Percentiles rank a stretch among this genome's conserved stretches.
These are phyloP conservation scores for Melanostoma mellinum DNA, from an alignment of 2,888 invertebrate genomes.

Conservation along the genomic window DNA sequence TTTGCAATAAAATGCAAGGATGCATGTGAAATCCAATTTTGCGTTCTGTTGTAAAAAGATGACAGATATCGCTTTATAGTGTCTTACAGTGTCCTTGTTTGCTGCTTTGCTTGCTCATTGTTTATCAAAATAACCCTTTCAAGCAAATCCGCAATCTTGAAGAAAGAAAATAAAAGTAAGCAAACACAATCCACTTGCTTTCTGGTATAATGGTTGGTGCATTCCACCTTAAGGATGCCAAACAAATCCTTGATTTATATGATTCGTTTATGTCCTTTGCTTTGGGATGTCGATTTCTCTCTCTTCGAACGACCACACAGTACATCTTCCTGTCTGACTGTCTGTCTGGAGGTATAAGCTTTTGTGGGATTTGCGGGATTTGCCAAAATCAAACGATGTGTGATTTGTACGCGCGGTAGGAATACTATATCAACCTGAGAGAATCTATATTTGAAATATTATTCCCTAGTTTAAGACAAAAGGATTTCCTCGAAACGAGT, in stretches of 20 bases:
- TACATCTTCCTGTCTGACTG: constrained; percentile 65
- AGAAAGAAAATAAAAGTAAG: background rate
- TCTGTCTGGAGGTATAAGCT: constrained; percentile 62
- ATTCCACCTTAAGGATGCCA: constrained; percentile 58
- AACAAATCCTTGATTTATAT: constrained; percentile 73
- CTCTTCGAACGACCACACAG: constrained; percentile 38
- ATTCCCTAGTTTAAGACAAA: constrained; percentile 63
- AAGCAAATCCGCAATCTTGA: constrained; percentile 24
- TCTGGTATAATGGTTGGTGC: constrained; percentile 50
- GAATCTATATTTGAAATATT: constrained; percentile 72
- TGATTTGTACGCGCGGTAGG: constrained; percentile 67
- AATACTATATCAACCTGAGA: constrained; percentile 44
- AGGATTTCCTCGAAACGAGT: constrained; percentile 51
- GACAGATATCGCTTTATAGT: constrained; percentile 57
- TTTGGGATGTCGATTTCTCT: constrained; percentile 29
- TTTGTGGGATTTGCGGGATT: constrained; percentile 66
- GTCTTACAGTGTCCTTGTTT: constrained; percentile 31
- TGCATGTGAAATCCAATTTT: constrained; percentile 66
- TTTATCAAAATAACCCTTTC: constrained; percentile 63
- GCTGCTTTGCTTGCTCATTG: constrained; percentile 28
- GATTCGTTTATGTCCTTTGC: constrained; percentile 63
- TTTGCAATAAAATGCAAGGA: constrained; percentile 67
- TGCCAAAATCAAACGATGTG: constrained; percentile 72
- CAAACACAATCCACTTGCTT: constrained; percentile 51
- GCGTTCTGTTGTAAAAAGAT: constrained; percentile 36